Evolutionary conservation across 2,113 vertebrate genomes (phyloP).

Genomic region (Zapus hudsonius): DNA sequence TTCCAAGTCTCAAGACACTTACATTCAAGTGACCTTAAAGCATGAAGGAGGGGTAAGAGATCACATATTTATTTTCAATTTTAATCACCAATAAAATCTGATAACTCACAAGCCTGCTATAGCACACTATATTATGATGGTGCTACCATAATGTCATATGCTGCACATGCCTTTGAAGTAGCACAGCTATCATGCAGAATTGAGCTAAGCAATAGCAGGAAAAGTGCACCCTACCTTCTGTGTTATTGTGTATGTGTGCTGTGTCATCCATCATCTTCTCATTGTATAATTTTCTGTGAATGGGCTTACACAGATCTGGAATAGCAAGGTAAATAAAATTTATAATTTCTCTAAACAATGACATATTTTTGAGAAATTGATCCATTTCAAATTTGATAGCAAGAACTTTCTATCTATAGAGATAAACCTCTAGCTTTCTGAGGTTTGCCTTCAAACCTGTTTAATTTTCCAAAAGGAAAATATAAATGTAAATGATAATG

Average conservation of each 20-base stretch:
- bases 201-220: not conserved
- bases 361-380: not conserved
- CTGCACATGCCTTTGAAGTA: not conserved
- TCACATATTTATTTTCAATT: constrained; percentile 27
- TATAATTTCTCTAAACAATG: not conserved
- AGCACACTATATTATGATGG: not conserved
- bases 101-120: not conserved
- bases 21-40: not conserved
- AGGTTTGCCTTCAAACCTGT: not conserved
- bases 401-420: not conserved
- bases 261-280: not conserved
- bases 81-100: constrained; percentile 18
- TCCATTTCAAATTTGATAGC: not conserved
- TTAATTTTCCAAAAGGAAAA: not conserved
- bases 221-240: not conserved
- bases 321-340: not conserved
- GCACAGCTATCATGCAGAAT: not conserved
- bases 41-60: not conserved
- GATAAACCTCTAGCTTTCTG: no score
- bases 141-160: not conserved
- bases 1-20: not conserved
- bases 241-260: not conserved
- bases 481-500: no score
- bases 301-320: not conserved
- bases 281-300: not conserved